Base-by-base conservation (phyloP, 1,140 invertebrate species). In the Semibalanus balanoides region DNA sequence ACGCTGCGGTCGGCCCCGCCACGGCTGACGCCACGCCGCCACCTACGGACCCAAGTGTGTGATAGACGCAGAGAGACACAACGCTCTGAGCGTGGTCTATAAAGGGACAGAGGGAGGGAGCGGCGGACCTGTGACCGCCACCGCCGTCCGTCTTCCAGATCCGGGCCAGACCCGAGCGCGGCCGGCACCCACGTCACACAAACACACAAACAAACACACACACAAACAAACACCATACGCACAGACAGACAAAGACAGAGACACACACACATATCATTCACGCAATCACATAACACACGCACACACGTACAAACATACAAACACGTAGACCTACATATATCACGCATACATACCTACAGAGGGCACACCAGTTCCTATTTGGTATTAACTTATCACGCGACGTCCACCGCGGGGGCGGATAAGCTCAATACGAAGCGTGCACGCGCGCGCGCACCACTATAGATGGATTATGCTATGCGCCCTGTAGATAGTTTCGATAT, bases 281-380 rank as follows among this genome's bases (percentile, higher is more conserved):
- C 35, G 5, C 35, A 7, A 40, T 7, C 35, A 40, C 35, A 40
- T 17, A 40, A 40, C 5, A 40, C 17, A 17, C 5, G 35, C 35
- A n/a, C n/a, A n/a, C n/a, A n/a, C n/a, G n/a, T n/a, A n/a, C n/a
- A n/a, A n/a, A n/a, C n/a, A 40, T 17, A 40, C 35, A 40, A 40
- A 40, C 35, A 40, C 35, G 5, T 17, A 40, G 5, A 40, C 17
- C 17, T 40, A 17, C 5, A 40, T 40, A 40, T 40, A 40, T n/a
- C 5, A 40, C 17, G 17, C 35, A 40, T 40, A 17, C 35, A 40
- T 40, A 40, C 35, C 35, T 40, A 40, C 35, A 40, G 22, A 64
- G 51, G 51, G 51, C 51, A 64, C 51, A 64, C 51, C 51, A 64
- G 51, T 64, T 64, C 51, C 51, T 64, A 64, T 64, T 64, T 64